Evolutionary conservation across 2,113 vertebrate species (phyloP).

Genomic region (Oncorhynchus nerka): DNA sequence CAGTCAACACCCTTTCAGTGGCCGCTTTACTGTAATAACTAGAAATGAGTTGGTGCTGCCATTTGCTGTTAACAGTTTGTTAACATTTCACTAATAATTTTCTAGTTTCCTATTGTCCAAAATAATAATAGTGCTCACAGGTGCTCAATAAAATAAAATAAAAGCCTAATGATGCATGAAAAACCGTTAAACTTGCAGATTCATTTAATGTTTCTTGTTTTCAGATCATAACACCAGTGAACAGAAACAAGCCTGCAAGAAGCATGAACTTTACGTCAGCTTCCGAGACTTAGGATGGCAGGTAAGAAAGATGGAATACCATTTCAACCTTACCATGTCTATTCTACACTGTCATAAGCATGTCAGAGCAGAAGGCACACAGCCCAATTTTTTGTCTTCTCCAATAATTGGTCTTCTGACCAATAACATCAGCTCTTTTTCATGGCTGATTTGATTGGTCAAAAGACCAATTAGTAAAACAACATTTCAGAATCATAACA

Average conservation of each 20-base stretch:
- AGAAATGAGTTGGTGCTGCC: neutral
- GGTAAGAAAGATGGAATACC: constrained; percentile 67
- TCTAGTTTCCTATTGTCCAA: neutral
- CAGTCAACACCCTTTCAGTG: neutral
- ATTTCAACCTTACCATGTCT: neutral
- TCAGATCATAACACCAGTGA: constrained; percentile 94
- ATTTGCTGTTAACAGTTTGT: constrained; percentile 12
- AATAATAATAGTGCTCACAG: neutral
- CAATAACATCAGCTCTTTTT: too few relatives aligned
- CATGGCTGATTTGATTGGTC: too few relatives aligned
- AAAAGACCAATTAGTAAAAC: too few relatives aligned
- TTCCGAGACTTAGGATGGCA: constrained; percentile 98
- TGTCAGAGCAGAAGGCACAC: neutral
- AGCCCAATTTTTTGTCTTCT: too few relatives aligned
- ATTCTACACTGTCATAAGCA: neutral
- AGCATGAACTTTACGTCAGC: constrained; percentile 98
- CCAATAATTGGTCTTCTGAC: too few relatives aligned
- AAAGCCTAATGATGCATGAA: too few relatives aligned
- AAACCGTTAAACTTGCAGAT: neutral
- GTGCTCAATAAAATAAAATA: neutral
- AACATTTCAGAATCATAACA: neutral
- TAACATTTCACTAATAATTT: constrained; percentile 15
- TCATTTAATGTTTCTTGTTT: constrained; percentile 2
- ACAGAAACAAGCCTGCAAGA: constrained; percentile 98
- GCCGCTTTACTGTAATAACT: neutral